These are phyloP conservation scores for Apodemus sylvaticus DNA, from an alignment of 2,113 vertebrate genomes.

Conservation along the genomic window DNA sequence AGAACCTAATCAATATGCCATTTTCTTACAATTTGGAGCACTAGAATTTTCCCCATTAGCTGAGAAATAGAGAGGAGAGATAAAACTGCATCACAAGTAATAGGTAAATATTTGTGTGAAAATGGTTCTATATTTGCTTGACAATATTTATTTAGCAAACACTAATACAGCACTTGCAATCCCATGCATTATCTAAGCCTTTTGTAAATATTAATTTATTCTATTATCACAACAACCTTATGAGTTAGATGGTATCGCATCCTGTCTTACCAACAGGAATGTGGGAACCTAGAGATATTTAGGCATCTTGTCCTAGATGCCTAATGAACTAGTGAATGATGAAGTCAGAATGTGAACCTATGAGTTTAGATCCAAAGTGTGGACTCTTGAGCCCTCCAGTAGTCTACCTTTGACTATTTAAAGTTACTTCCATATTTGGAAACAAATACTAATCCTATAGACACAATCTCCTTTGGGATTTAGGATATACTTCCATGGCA, in stretches of 20 bases:
- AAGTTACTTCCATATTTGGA: conserved; percentile 15
- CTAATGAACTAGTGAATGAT: background rate
- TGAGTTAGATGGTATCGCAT: background rate
- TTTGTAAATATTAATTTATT: conserved; percentile 31
- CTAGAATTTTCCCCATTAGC: background rate
- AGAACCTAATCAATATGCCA: background rate
- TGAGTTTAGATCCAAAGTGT: background rate
- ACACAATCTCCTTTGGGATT: background rate
- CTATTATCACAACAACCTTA: background rate
- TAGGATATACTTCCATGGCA: background rate
- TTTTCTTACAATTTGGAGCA: background rate
- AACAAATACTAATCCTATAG: background rate
- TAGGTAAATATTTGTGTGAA: background rate
- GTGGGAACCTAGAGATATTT: background rate
- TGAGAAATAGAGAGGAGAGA: background rate
- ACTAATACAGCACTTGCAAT: background rate
- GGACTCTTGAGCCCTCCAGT: conserved; percentile 16
- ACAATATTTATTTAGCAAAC: conserved; percentile 39
- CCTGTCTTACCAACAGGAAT: background rate
- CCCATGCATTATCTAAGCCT: background rate
- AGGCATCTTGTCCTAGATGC: background rate
- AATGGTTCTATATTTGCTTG: background rate
- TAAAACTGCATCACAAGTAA: background rate
- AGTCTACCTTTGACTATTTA: background rate
- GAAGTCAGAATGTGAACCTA: background rate